Base-by-base conservation (phyloP, 2,888 invertebrate species). In the Crematogaster levior region DNA sequence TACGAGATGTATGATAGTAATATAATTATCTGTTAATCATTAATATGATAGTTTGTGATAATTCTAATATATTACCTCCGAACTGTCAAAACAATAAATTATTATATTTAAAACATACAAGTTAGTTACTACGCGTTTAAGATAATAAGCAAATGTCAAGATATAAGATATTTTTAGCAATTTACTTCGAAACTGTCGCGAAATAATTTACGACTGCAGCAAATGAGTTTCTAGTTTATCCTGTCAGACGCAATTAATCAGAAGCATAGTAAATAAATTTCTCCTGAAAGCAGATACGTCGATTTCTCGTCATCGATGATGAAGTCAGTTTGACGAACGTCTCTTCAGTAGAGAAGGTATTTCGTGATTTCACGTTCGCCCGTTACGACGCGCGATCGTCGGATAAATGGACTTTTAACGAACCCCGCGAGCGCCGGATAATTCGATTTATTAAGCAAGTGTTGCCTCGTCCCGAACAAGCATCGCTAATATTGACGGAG, bases 341-440 rank as follows among this genome's bases (percentile, higher is more conserved):
- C 56, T 37, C 43, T 12, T 48, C 43, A 53, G 30, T 56, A n/a
- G 58, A 56, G 66, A 12, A 48, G 51, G 24, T 51, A 84, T 48
- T 63, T 68, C 70, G 63, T 68, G 83, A 83, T 87, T 84, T 85
- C 85, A 83, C 75, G 77, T 82, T 58, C 46, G 74, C 66, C 65
- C 70, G 43, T 83, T 72, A 70, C 77, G 56, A 79, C 53, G 77
- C 61, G 30, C 61, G 40, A 51, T 37, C 58, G 34, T 37, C 81
- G 53, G 81, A 80, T 86, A 85, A 88, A 86, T 88, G 83, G 88
- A 85, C 80, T 86, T 88, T 88, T 86, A 88, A 88, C 88, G 86
- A 88, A 82, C 82, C 84, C 73, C 72, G 81, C 86, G 81, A 88
- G 81, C 73, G 88, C 88, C 70, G 84, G 86, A 86, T 88, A 86